Percentiles rank a stretch among this genome's conserved stretches.
Evolutionary conservation across 2,797 vertebrate species (phyloP).

Genomic region (Notoglanidium macrostoma): DNA sequence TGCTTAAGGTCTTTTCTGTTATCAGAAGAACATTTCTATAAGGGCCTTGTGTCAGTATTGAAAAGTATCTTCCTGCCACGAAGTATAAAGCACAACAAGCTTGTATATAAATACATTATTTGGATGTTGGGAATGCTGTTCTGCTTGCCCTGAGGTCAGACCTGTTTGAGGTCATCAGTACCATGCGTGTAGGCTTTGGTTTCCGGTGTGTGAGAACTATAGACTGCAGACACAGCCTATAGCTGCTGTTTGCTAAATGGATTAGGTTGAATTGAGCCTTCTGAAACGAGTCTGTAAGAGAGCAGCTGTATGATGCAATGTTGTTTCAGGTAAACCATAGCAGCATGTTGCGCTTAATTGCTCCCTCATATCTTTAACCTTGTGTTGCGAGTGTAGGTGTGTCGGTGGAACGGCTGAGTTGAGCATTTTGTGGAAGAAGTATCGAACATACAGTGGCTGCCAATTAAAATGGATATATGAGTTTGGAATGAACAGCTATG

Average conservation of each 20-base stretch:
- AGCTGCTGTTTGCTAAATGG: constrained; percentile 31
- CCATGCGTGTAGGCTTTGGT: neutral
- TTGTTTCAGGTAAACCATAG: constrained; percentile 44
- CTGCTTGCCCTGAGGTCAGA: neutral
- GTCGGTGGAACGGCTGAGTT: constrained; percentile 10
- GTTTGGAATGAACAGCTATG: neutral
- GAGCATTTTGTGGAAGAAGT: neutral
- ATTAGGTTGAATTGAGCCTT: constrained; percentile 26
- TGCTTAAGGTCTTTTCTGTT: neutral
- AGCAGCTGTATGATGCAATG: constrained; percentile 50
- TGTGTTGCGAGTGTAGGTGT: neutral
- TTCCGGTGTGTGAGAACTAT: neutral
- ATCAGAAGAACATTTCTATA: neutral
- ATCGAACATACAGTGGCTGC: neutral
- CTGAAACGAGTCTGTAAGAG: constrained; percentile 32
- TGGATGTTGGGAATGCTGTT: neutral
- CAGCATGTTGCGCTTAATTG: constrained; percentile 45
- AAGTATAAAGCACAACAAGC: neutral
- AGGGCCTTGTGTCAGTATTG: neutral
- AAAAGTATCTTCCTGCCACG: neutral
- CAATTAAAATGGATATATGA: neutral
- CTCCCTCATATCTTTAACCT: constrained; percentile 27
- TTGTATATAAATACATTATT: neutral
- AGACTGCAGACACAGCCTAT: neutral
- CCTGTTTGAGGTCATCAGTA: neutral